A percentile compares a stretch with the other conserved stretches of the same genome.
Conservation (phyloP, 2,113 vertebrate species). For the Rhinichthys klamathensis region DNA sequence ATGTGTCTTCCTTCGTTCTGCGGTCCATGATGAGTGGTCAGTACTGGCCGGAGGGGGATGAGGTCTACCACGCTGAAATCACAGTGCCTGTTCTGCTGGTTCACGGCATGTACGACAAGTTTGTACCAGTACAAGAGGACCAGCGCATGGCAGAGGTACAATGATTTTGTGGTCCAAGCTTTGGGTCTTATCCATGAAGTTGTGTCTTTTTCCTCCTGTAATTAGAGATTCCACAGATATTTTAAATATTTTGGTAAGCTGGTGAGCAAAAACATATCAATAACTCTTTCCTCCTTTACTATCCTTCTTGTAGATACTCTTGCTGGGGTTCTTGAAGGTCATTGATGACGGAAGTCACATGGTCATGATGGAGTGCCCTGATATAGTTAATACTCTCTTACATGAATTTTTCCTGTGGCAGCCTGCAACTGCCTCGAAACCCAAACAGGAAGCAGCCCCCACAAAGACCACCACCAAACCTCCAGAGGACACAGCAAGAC, state of each 20-base stretch:
- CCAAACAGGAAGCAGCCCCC: slow-evolving; percentile 43
- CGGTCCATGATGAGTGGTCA: slow-evolving; percentile 97
- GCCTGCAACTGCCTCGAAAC: slow-evolving; percentile 78
- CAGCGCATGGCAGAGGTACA: slow-evolving; percentile 96
- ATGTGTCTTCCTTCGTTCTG: slow-evolving; percentile 93
- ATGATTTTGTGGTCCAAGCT: background rate
- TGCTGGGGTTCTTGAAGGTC: slow-evolving; percentile 94
- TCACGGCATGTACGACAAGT: slow-evolving; percentile 95
- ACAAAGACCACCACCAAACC: slow-evolving; percentile 35
- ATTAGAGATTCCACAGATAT: background rate
- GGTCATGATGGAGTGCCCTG: slow-evolving; percentile 99
- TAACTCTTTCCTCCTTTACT: background rate
- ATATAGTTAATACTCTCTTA: slow-evolving; percentile 94
- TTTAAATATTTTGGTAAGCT: background rate
- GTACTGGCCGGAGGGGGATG: slow-evolving; percentile 97
- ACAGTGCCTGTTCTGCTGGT: slow-evolving; percentile 92
- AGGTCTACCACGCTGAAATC: slow-evolving; percentile 95
- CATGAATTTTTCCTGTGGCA: slow-evolving; percentile 98
- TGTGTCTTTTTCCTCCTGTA: background rate
- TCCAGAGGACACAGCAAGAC: slow-evolving; percentile 29
- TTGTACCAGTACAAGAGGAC: slow-evolving; percentile 94
- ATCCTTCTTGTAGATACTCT: slow-evolving; percentile 82
- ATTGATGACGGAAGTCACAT: slow-evolving; percentile 98
- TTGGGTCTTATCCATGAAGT: background rate
- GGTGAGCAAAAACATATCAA: background rate